Conservation (phyloP, 64 coral and sea anemone species). For the Stichodactyla helianthus region DNA sequence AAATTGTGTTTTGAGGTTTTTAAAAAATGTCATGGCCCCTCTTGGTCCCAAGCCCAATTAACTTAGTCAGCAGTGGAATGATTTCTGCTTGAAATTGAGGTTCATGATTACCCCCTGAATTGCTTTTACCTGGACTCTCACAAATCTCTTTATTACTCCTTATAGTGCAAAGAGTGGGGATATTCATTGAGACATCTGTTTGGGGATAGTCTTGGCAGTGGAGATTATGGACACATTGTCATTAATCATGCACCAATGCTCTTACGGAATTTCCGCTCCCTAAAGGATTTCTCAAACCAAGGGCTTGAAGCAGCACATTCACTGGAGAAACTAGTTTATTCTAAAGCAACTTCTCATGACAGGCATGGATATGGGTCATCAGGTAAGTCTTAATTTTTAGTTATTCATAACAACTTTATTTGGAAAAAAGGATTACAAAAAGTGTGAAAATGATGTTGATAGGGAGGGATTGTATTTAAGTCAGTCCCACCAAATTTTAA, state of each 20-base stretch:
- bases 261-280: background rate
- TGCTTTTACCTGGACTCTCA: background rate
- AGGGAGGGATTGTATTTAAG: too few relatives aligned
- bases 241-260: constrained; percentile 16
- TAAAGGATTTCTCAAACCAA: constrained; percentile 7
- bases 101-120: too few relatives aligned
- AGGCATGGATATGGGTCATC: constrained; percentile 5
- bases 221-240: constrained; percentile 12
- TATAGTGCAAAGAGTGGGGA: constrained; percentile 49
- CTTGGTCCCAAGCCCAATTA: too few relatives aligned
- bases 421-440: background rate
- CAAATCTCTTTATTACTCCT: background rate
- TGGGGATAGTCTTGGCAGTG: constrained; percentile 24
- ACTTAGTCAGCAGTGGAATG: too few relatives aligned
- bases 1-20: too few relatives aligned
- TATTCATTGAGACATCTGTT: constrained; percentile 27
- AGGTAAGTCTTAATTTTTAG: background rate
- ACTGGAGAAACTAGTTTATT: background rate
- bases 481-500: background rate
- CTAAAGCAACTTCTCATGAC: constrained; percentile 15
- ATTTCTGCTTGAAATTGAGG: too few relatives aligned
- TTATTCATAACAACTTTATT: background rate
- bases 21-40: too few relatives aligned
- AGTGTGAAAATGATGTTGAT: too few relatives aligned
- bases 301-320: constrained; percentile 9